phyloP scores from a whole-genome alignment of 2,797 vertebrate genomes.

The Hapalemur alaotrensis region DNA sequence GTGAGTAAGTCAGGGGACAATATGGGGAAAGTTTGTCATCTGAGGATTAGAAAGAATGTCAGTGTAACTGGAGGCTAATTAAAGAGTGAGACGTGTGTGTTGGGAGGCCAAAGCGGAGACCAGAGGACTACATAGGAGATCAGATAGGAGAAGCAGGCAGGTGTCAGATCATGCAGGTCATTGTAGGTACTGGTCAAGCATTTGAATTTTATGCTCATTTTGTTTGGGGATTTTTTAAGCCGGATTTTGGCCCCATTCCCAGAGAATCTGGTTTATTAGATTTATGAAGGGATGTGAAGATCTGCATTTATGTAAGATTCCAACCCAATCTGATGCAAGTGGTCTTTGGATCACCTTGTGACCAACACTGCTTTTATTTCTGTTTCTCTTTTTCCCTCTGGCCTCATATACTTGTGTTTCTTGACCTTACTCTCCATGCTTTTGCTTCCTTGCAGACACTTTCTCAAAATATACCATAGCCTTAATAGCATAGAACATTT shows the following conservation, averaged over 20 bases:
- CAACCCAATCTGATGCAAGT: neutral
- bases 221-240: neutral
- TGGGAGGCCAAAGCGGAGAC: fast-evolving
- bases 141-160: neutral
- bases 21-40: neutral
- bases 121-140: neutral
- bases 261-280: neutral
- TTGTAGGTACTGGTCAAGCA: too few species aligned
- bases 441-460: neutral
- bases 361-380: neutral
- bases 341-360: neutral
- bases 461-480: neutral
- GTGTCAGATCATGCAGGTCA: neutral
- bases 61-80: neutral
- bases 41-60: neutral
- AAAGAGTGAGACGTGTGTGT: neutral
- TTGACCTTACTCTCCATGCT: fast-evolving
- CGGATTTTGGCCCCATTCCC: neutral
- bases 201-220: neutral
- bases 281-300: neutral
- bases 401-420: neutral
- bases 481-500: neutral
- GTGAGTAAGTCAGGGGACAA: neutral
- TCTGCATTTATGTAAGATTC: neutral
- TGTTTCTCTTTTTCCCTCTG: neutral